These are phyloP conservation scores for Poecile atricapillus DNA, from an alignment of 2,113 vertebrate genomes.

Conservation along the genomic window DNA sequence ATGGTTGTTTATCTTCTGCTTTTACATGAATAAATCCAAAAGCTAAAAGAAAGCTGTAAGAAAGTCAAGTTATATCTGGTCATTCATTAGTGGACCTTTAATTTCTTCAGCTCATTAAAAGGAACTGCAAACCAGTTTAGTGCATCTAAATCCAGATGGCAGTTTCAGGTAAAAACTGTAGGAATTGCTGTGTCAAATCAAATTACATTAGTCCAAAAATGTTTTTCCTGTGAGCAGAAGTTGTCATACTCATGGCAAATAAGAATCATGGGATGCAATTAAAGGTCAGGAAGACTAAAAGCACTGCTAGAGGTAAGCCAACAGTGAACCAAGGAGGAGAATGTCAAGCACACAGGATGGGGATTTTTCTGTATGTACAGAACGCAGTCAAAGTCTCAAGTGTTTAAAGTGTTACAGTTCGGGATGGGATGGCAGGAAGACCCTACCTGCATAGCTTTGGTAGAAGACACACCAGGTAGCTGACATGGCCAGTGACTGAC, in stretches of 20 bases:
- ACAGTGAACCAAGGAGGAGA: not conserved
- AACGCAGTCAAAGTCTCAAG: not conserved
- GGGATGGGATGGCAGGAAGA: not conserved
- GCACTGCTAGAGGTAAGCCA: not conserved
- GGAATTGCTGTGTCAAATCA: not conserved
- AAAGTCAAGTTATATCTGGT: not conserved
- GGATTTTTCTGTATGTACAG: not conserved
- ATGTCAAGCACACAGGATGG: not conserved
- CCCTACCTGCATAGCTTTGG: not conserved
- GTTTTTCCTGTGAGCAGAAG: not conserved
- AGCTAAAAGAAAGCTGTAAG: not conserved
- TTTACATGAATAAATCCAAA: not conserved
- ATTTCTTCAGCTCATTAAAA: not conserved
- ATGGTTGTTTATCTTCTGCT: not conserved
- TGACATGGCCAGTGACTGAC: not conserved
- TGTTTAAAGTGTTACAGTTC: not conserved
- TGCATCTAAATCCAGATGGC: not conserved
- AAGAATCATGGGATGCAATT: not conserved
- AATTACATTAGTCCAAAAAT: not conserved
- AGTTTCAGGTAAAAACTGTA: not conserved
- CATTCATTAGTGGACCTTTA: not conserved
- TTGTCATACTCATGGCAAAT: not conserved
- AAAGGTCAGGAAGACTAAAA: not conserved
- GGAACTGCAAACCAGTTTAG: not conserved
- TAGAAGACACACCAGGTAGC: not conserved